Evolutionary conservation across 2,797 vertebrate species (phyloP), one percentile per base, ranked within the genome.

Genomic region (Falco peregrinus): DNA sequence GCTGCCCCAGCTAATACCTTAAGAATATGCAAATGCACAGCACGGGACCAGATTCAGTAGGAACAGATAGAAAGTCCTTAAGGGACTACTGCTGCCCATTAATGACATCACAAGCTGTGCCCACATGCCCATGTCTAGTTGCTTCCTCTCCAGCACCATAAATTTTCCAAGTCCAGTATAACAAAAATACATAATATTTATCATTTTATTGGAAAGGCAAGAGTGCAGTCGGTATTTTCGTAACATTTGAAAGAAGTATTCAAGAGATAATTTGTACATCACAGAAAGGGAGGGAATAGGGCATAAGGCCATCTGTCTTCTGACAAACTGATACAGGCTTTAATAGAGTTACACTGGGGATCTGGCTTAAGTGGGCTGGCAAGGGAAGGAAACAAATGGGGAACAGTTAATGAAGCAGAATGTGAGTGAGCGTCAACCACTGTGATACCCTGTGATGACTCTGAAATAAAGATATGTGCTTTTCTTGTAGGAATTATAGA

Each of bases 321-420:
- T 89, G 61, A 19, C 53, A 90, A 87, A 89, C 25, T 33, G 41
- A 57, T 59, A 77, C 53, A 56, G 63, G 56, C 41, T 85, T 85
- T 89, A 79, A 64, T 26, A n/a, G 74, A 65, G 54, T 48, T 78
- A 41, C 65, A 68, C 61, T 70, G 68, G 80, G 64, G 78, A 94
- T 59, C 47, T 80, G 77, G 57, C 39, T 87, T 85, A 95, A 87
- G 60, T 20, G 14, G 61, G 71, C 61, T 95, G 90, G 87, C 74
- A 89, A 71, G 83, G 68, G 47, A 84, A 87, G 39, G 84, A 90
- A 92, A 95, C 63, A 90, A 93, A 95, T 28, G 21, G 81, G 54
- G 65, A 75, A 80, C 61, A 92, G 77, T 65, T 95, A 96, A 96
- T 43, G 76, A 85, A 95, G 94, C 83, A 93, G 87, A 95, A 96